These are phyloP conservation scores for Meteorus colon DNA, from an alignment of 2,888 invertebrate species.

Conservation along the genomic window DNA sequence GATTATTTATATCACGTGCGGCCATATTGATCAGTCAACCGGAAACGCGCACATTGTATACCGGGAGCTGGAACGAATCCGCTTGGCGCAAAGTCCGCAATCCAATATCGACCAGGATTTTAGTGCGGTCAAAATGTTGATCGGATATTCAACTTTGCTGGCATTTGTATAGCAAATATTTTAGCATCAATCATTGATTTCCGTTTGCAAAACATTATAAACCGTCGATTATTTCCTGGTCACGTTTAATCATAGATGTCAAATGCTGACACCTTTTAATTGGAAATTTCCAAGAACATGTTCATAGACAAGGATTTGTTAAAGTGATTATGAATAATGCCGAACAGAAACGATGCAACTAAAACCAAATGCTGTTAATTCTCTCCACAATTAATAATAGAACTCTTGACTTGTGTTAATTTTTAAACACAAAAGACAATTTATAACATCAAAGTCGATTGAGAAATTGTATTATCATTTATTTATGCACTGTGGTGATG, in stretches of 20 bases:
- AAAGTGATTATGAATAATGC: too few species aligned
- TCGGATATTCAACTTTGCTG: not conserved
- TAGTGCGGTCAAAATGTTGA: not conserved
- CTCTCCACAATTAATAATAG: too few species aligned
- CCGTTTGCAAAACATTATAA: too few species aligned
- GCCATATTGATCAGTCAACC: constrained; percentile 33
- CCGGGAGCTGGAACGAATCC: constrained; percentile 27
- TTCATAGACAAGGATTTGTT: too few species aligned
- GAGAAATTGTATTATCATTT: not conserved
- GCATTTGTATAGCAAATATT: not conserved
- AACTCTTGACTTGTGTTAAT: too few species aligned
- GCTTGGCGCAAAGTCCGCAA: constrained; percentile 38
- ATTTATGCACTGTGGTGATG: not conserved
- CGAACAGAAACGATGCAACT: too few species aligned
- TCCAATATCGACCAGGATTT: constrained; percentile 14
- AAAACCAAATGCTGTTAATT: too few species aligned
- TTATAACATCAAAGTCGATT: not conserved
- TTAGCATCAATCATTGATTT: not conserved
- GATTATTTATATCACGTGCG: constrained; percentile 49
- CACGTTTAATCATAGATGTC: too few species aligned
- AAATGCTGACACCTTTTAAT: too few species aligned
- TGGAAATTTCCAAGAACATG: too few species aligned
- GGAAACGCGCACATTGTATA: constrained; percentile 17
- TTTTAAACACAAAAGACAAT: not conserved
- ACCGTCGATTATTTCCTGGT: too few species aligned